phyloP scores from a whole-genome alignment of 2,113 vertebrate genomes.

The Lates calcarifer region DNA sequence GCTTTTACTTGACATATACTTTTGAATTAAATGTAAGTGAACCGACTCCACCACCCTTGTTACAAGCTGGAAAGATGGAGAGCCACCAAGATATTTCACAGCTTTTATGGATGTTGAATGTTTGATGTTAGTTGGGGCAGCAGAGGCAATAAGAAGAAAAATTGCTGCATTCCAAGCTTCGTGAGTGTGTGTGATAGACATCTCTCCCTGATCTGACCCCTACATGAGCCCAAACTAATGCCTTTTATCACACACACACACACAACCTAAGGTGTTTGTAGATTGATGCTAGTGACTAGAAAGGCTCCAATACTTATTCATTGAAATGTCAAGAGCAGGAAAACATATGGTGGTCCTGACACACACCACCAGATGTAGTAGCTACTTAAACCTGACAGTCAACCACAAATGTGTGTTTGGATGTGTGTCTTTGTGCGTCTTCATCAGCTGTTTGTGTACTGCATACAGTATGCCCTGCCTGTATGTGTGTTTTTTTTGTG shows the following conservation, averaged over 20 bases:
- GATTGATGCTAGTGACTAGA: constrained; percentile 36
- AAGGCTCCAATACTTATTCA: constrained; percentile 37
- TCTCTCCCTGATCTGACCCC: constrained; percentile 7
- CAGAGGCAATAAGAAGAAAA: constrained; percentile 3
- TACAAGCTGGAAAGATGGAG: constrained; percentile 18
- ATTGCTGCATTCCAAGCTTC: background rate
- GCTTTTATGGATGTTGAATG: constrained; percentile 23
- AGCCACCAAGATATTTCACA: constrained; percentile 10
- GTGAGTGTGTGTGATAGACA: constrained; percentile 8
- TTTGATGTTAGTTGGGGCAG: constrained; percentile 25
- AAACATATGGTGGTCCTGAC: constrained; percentile 33
- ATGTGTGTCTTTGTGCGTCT: background rate
- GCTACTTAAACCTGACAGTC: constrained; percentile 29
- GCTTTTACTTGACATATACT: background rate
- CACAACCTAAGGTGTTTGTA: constrained; percentile 13
- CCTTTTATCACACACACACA: background rate
- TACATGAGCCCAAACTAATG: constrained; percentile 4
- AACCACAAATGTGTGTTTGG: background rate
- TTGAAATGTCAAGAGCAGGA: constrained; percentile 45
- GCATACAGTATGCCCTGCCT: background rate
- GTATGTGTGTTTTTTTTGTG: background rate
- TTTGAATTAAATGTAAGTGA: background rate
- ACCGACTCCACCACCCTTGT: background rate
- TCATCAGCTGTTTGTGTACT: background rate
- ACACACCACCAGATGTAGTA: background rate